Percentiles rank a stretch among this genome's conserved stretches.
phyloP scores from a whole-genome alignment of 2,797 vertebrate genomes.

The Acrossocheilus wenchowensis region DNA sequence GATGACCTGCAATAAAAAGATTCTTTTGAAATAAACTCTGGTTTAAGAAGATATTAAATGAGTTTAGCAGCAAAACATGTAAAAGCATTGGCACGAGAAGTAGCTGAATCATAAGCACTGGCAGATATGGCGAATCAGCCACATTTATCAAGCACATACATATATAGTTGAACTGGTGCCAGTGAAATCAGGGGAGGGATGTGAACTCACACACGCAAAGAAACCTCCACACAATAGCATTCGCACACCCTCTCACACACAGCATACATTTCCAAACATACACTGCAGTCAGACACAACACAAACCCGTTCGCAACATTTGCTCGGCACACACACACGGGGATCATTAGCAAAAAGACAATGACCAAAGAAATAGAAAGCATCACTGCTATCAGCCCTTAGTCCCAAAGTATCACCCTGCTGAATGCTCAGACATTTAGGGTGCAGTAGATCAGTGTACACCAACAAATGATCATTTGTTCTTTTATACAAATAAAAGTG shows the following conservation, averaged over 20 bases:
- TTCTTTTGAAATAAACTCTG: constrained; percentile 29
- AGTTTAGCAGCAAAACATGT: constrained; percentile 58
- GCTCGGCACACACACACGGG: constrained; percentile 7
- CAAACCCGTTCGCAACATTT: constrained; percentile 28
- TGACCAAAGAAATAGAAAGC: constrained; percentile 55
- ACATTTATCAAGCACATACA: constrained; percentile 39
- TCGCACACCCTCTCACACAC: constrained; percentile 58
- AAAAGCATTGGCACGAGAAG: constrained; percentile 48
- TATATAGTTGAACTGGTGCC: constrained; percentile 44
- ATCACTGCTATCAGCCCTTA: constrained; percentile 66
- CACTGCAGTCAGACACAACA: constrained; percentile 56
- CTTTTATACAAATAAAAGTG: constrained; percentile 35
- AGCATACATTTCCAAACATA: constrained; percentile 50
- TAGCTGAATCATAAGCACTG: constrained; percentile 46
- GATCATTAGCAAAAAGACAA: constrained; percentile 49
- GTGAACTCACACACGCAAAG: constrained; percentile 30
- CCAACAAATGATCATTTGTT: constrained; percentile 52
- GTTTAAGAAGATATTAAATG: constrained; percentile 41
- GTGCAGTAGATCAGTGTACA: constrained; percentile 56
- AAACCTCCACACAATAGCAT: constrained; percentile 28
- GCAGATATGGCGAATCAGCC: constrained; percentile 52
- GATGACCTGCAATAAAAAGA: constrained; percentile 12
- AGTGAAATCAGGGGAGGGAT: constrained; percentile 12
- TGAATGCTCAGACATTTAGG: constrained; percentile 50
- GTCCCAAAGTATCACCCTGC: constrained; percentile 65